Evolutionary conservation across 1,140 invertebrate species (phyloP), one percentile per base, ranked within the genome.

Genomic region (Drosophila repleta): DNA sequence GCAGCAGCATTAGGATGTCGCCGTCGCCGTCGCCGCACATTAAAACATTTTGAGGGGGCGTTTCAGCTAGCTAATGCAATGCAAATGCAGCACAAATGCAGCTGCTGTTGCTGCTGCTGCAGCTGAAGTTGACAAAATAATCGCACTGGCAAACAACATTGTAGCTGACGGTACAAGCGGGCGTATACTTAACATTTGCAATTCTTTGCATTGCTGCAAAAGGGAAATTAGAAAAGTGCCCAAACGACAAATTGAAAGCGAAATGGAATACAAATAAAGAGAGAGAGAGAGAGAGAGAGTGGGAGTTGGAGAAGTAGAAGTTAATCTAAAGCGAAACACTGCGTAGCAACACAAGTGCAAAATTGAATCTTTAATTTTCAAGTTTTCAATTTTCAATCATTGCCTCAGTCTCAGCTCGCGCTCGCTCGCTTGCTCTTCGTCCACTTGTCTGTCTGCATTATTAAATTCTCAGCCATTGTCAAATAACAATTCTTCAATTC

Each of bases 141-240:
- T 67, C 46, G 55, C 63, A 60, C 65, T 37, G 46, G 53, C 60
- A 63, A 69, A 63, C 66, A 63, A 55, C 24, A 56, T 65, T 60
- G 29, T 24, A 21, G 10, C 24, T 37, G 43, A 24, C n/a, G 5
- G n/a, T 29, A 51, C 53, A 63, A 45, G 46, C 66, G 49, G 57
- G 78, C 78, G 81, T 85, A 78, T 87, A 61, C 83, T 87, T 73
- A 72, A 82, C 82, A 85, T 87, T 87, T 75, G 74, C 78, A 82
- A 78, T 82, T 78, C 67, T 55, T 85, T 84, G 80, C 73, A 85
- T 85, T 79, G 49, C 63, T 17, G 15, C 39, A 65, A 73, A 81
- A 75, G 64, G 73, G 71, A 81, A 77, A 82, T 87, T 80, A 84
- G 52, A 66, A 68, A 85, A 74, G 72, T 18, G 57, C 68, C 63